Conservation (phyloP, 2,797 vertebrate genomes). For the Decapterus maruadsi region DNA sequence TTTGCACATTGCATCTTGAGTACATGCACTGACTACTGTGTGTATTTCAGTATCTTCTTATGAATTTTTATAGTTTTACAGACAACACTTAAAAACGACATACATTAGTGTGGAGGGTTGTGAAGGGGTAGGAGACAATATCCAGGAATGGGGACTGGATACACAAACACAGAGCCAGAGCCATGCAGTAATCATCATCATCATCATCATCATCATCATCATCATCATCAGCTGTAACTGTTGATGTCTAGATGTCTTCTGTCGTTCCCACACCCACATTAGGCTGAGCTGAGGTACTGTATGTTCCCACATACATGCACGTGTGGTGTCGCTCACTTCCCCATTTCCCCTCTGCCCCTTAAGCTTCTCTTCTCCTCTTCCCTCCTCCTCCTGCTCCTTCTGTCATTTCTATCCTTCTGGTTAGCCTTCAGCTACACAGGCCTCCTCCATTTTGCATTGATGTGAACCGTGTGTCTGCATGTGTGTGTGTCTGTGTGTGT, state of each 20-base stretch:
- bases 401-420: slow-evolving; percentile 62
- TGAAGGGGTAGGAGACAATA: no score
- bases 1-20: neutral
- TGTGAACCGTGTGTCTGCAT: slow-evolving; percentile 45
- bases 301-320: slow-evolving; percentile 7
- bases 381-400: slow-evolving; percentile 36
- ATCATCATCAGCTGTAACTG: neutral
- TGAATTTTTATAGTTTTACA: neutral
- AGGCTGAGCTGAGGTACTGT: slow-evolving; percentile 39
- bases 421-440: slow-evolving; percentile 54
- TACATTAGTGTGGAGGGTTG: no score
- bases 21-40: neutral
- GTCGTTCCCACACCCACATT: slow-evolving; percentile 24
- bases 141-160: no score
- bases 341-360: slow-evolving; percentile 32
- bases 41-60: neutral
- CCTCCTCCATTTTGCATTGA: slow-evolving; percentile 70
- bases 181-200: neutral
- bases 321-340: slow-evolving; percentile 44
- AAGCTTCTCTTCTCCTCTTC: slow-evolving; percentile 34
- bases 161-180: no score
- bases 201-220: neutral
- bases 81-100: no score
- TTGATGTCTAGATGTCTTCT: neutral
- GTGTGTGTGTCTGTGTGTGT: slow-evolving; percentile 30